Percentiles rank a stretch among this genome's conserved stretches.
Evolutionary conservation across 2,113 vertebrate genomes (phyloP).

Genomic region (Proteles cristata): DNA sequence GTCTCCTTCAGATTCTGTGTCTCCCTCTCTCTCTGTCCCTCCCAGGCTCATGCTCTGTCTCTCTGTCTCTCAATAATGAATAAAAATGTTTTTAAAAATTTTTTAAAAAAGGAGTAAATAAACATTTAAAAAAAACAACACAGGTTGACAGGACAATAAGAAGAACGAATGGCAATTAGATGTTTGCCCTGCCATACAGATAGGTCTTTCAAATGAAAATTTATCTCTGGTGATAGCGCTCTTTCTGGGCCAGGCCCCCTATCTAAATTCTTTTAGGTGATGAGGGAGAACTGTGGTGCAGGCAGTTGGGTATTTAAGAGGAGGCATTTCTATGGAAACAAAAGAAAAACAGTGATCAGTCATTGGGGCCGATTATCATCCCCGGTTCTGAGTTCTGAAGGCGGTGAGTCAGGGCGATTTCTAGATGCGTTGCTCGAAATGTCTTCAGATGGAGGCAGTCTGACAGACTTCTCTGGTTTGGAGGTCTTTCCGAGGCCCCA

Average conservation of each 20-base stretch:
- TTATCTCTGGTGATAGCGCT: neutral
- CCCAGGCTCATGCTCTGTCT: too few species aligned
- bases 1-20: too few species aligned
- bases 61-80: too few species aligned
- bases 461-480: neutral
- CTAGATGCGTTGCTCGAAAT: neutral
- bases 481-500: neutral
- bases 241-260: neutral
- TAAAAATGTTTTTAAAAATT: too few species aligned
- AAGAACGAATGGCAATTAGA: neutral
- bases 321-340: neutral
- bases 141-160: neutral
- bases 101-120: too few species aligned
- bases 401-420: neutral
- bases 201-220: neutral
- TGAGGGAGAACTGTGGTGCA: neutral
- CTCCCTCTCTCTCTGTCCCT: too few species aligned
- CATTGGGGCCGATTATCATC: neutral
- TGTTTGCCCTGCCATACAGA: neutral
- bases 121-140: too few species aligned
- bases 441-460: neutral
- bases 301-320: too few species aligned
- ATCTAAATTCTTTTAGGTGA: neutral
- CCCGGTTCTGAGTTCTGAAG: neutral
- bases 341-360: neutral